Evolutionary conservation across 30 jellyfish, hydroid and myxozoan genomes (phyloP), one percentile per base, ranked within the genome.

Genomic region (Catostylus mosaicus): DNA sequence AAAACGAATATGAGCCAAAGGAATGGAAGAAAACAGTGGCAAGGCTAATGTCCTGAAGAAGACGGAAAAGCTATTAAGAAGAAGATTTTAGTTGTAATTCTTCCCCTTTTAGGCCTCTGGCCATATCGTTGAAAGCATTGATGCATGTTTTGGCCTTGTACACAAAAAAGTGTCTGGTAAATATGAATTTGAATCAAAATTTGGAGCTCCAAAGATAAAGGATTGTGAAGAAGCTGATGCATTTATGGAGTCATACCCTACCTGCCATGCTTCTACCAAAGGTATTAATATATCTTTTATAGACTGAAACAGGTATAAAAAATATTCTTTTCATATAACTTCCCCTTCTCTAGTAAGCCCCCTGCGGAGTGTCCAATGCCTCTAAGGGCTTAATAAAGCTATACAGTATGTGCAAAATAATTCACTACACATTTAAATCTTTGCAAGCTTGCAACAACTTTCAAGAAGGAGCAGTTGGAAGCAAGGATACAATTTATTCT

Each of bases 111-210:
- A 74, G 86, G 86, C 73, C 22, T 29, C 61, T 74, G 86, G 74
- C 23, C 5, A 0, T 12, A 30, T 74, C 56, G 48, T 74, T 29
- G 86, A 74, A 23, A 74, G 73, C 86, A 74, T 74, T 1, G 86
- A 74, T 74, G 86, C 86, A 7, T 74, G 86, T 23, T 74, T 74
- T 74, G 86, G 86, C 34, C 74, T 74, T n/a, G 86, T 74, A 3
- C 75, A 74, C 29, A 74, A 74, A 51, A 74, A 52, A 30, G 86
- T 19, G 6, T 33, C 86, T 29, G 86, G 86, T n/a, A 51, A 74
- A 52, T 74, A 74, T 74, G 40, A 30, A 24, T 74, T 52, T 74
- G 37, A 12, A 52, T 74, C 74, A 0, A 74, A 18, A 30, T 50
- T 74, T 48, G 86, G 40, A 1, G 51, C n/a, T 26, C 23, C 47